Base-by-base conservation (phyloP, 2,797 vertebrate species). In the Sphenodon punctatus region DNA sequence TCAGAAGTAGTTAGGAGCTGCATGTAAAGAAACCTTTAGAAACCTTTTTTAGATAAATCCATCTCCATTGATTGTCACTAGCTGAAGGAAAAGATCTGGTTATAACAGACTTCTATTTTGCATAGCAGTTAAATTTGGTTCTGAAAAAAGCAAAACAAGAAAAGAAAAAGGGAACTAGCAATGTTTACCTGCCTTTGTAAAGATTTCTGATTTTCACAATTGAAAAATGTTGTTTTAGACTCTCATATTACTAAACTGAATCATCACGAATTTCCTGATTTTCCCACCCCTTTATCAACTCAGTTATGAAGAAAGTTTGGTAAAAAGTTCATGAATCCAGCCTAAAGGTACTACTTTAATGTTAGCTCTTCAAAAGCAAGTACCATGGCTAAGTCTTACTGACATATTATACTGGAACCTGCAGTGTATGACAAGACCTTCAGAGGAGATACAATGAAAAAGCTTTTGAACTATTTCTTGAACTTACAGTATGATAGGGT, bases 361-460 rank as follows among this genome's bases (percentile, higher is more conserved):
- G 71, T 68, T 75, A 63, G 22, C 46, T 68, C 42, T 30, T 67
- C n/a, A 81, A 55, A 81, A 61, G n/a, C 17, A 4, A 41, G 34
- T 41, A 45, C 48, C 17, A 8, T 75, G n/a, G 38, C 65, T 75
- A 81, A 81, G 68, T 68, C 65, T 60, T 75, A 23, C 71, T 81
- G 71, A 81, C 48, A 81, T 81, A 68, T 74, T 68, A 25, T 81
- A 56, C 56, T 58, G 63, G 81, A 68, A 63, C 34, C 27, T 75
- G 65, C 58, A 63, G 22, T 68, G 68, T 63, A 75, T 63, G 48
- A 75, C 71, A 63, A 75, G 41, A 81, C 22, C 48, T 63, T 81
- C 46, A 75, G 63, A 69, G 22, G 49, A 69, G 49, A 69, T 60
- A 64, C 72, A 68, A 70, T 64, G 48, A 64, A 70, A 70, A 78